Evolutionary conservation across 2,797 vertebrate genomes (phyloP), one percentile per base, ranked within the genome.

Genomic region (Premnoplex brunnescens): DNA sequence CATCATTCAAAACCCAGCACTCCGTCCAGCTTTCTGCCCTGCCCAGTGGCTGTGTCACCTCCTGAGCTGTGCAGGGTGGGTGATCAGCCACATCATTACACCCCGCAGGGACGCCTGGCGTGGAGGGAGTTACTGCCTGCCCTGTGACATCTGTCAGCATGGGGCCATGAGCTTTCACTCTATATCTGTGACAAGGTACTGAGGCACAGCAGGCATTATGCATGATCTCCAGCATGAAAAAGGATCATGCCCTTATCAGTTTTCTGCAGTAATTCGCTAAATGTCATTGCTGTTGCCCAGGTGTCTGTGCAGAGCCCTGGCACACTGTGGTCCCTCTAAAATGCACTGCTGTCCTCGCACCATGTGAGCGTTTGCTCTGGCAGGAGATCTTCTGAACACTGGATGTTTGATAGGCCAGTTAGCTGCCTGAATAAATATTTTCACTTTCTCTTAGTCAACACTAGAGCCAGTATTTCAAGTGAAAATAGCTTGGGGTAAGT

Each of bases 161-260:
- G 87, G 81, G 83, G 89, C 82, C 89, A 48, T 24, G 8, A 83
- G 89, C 72, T 78, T 89, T 54, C 85, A 10, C 72, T 94, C 89
- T 92, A 73, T 59, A 80, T 93, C 89, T 95, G 78, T 90, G 95
- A 86, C 88, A 96, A 94, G 58, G 85, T 91, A 56, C 46, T 66
- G 55, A 89, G 91, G 82, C 89, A 78, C 76, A 81, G 91, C 46
- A 78, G 79, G 85, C 76, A 86, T 93, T 91, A 75, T 75, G 76
- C 73, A 56, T 81, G 87, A 83, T 94, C 92, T 93, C 88, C 8
- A 7, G 80, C 88, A 69, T 64, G 62, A 82, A 87, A 93, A 95
- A 74, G 91, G 88, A 93, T 82, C 88, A 49, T 82, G 93, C 52
- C 89, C 89, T 95, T 90, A 95, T 95, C 94, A 82, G 83, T 96